Evolutionary conservation across 1,140 invertebrate species (phyloP).

Genomic region (Heliothis virescens): DNA sequence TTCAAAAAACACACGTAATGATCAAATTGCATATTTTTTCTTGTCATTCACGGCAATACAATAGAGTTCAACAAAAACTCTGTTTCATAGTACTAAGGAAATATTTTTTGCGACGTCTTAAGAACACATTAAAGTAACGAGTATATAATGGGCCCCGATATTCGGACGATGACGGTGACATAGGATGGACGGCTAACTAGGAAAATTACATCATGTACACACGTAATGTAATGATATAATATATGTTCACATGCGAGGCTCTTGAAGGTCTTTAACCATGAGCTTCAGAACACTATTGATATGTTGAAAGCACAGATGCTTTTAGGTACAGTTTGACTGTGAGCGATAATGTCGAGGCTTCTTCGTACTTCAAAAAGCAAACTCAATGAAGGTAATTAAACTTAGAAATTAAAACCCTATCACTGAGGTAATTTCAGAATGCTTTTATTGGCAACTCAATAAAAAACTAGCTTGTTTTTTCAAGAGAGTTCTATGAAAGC

Average conservation of each 20-base stretch:
- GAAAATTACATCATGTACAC: slow-evolving; percentile 42
- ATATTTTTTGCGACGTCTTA: slow-evolving; percentile 52
- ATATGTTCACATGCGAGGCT: background rate
- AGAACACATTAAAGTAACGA: slow-evolving; percentile 57
- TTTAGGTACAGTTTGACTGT: no score
- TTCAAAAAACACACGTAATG: slow-evolving; percentile 20
- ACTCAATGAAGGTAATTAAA: no score
- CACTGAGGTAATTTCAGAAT: no score
- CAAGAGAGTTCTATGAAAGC: no score
- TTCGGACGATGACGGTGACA: slow-evolving; percentile 53
- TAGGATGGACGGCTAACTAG: slow-evolving; percentile 31
- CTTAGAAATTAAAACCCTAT: no score
- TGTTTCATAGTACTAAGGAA: slow-evolving; percentile 38
- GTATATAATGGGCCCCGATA: slow-evolving; percentile 59
- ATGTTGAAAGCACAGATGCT: no score
- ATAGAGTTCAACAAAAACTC: slow-evolving; percentile 40
- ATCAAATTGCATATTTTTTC: slow-evolving; percentile 33
- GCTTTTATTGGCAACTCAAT: no score
- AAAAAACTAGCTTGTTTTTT: no score
- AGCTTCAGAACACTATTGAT: no score
- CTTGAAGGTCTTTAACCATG: background rate
- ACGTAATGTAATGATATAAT: slow-evolving; percentile 2
- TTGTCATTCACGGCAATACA: slow-evolving; percentile 26
- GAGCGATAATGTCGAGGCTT: no score
- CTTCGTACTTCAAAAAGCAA: no score